A percentile compares a stretch with the other conserved stretches of the same genome.
phyloP scores from a whole-genome alignment of 2,113 vertebrate species.

The Eleginops maclovinus region DNA sequence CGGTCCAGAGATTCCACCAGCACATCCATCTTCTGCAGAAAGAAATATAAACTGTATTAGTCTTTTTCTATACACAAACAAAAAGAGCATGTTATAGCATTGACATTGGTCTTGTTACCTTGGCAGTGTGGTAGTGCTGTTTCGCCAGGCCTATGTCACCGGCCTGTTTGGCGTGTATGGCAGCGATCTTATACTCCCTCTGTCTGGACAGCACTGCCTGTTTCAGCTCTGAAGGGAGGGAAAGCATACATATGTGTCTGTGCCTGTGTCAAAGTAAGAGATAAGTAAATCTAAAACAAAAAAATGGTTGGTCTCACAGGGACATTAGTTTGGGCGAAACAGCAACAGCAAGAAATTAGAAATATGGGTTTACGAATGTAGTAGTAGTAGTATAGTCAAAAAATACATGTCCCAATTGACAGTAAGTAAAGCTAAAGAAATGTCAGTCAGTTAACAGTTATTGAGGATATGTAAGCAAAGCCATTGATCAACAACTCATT shows the following conservation, averaged over 20 bases:
- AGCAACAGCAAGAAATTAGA: not conserved
- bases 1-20: slow-evolving; percentile 84
- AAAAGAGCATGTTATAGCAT: not conserved
- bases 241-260: not conserved
- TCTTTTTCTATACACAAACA: not conserved
- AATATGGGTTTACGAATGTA: not conserved
- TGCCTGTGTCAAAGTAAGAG: not conserved
- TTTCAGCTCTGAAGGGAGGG: slow-evolving; percentile 69
- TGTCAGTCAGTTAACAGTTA: not conserved
- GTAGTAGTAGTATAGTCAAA: not conserved
- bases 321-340: not conserved
- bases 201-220: slow-evolving; percentile 84
- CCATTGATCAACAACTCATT: too few relatives aligned
- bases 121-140: slow-evolving; percentile 85
- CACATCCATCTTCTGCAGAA: slow-evolving; percentile 85
- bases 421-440: not conserved
- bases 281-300: not conserved
- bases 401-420: not conserved
- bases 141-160: slow-evolving; percentile 84
- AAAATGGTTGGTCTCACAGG: not conserved
- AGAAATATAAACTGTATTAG: not conserved
- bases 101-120: slow-evolving; percentile 77
- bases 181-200: slow-evolving; percentile 90
- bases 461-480: not conserved
- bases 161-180: slow-evolving; percentile 87